These are phyloP conservation scores for Andrena camellia DNA, from an alignment of 2,888 invertebrate species.

Conservation along the genomic window DNA sequence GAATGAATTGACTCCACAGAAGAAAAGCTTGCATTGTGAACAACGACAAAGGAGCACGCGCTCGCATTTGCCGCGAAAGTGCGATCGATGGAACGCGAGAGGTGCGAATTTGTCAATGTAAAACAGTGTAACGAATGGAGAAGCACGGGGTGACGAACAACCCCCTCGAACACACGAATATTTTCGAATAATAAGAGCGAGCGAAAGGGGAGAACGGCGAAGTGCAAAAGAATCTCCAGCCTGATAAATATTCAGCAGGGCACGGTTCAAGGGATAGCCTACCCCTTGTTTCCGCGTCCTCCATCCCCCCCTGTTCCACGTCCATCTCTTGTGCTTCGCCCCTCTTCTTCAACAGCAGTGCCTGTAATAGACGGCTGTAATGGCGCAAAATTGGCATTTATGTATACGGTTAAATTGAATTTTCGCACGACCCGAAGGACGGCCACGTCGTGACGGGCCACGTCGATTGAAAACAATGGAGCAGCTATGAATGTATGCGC, in stretches of 20 bases:
- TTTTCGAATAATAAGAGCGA: not conserved
- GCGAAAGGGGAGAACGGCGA: not conserved
- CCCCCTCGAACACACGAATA: not conserved
- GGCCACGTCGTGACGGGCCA: not conserved
- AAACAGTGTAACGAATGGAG: not conserved
- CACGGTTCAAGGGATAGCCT: conserved; percentile 3
- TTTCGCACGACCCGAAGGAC: conserved; percentile 30
- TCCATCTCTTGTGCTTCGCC: not conserved
- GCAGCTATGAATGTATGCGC: not conserved
- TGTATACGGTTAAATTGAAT: conserved; percentile 49
- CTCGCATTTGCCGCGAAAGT: too few species aligned
- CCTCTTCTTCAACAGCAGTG: not conserved
- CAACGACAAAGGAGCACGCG: too few species aligned
- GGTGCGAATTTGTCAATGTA: not conserved
- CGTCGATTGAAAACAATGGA: conserved; percentile 16
- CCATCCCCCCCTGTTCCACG: not conserved
- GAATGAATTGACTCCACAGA: too few species aligned
- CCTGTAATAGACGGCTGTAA: conserved; percentile 27
- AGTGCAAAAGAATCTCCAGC: conserved; percentile 8
- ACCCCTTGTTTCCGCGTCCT: not conserved
- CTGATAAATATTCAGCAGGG: conserved; percentile 57
- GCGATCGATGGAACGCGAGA: too few species aligned
- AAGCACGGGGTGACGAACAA: not conserved
- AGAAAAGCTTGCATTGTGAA: too few species aligned
- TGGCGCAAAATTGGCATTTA: conserved; percentile 42